phyloP scores from a whole-genome alignment of 2,888 invertebrate genomes.

The Oasisia sp. region DNA sequence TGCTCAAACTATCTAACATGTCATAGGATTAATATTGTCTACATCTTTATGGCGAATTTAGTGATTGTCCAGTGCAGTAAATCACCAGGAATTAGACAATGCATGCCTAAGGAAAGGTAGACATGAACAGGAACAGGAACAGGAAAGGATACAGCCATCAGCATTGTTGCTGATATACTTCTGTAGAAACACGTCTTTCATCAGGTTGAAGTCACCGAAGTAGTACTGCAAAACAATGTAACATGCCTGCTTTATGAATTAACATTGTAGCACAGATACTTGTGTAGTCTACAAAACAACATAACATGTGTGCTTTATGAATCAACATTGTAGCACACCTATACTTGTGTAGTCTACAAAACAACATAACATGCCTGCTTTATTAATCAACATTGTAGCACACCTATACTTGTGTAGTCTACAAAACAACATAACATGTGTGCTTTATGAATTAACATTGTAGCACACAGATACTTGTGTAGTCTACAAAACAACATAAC shows the following conservation, averaged over 20 bases:
- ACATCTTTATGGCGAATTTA: not conserved
- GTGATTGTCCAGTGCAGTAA: not conserved
- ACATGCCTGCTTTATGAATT: not conserved
- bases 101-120: not conserved
- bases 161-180: conserved; percentile 28
- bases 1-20: not conserved
- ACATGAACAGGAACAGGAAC: not conserved
- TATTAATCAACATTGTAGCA: no score
- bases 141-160: conserved; percentile 35
- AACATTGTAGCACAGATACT: not conserved
- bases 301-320: not conserved
- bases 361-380: not conserved
- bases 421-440: conserved; percentile 21
- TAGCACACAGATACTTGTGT: conserved; percentile 13
- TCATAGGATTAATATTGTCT: not conserved
- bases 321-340: not conserved
- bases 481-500: conserved; percentile 34
- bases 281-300: not conserved
- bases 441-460: not conserved
- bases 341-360: not conserved
- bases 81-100: not conserved
- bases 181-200: conserved; percentile 34
- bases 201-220: conserved; percentile 39
- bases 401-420: conserved; percentile 34
- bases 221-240: conserved; percentile 37